A percentile compares a stretch with the other conserved stretches of the same genome.
phyloP scores from a whole-genome alignment of 2,797 vertebrate genomes.

The Acanthiza pusilla region DNA sequence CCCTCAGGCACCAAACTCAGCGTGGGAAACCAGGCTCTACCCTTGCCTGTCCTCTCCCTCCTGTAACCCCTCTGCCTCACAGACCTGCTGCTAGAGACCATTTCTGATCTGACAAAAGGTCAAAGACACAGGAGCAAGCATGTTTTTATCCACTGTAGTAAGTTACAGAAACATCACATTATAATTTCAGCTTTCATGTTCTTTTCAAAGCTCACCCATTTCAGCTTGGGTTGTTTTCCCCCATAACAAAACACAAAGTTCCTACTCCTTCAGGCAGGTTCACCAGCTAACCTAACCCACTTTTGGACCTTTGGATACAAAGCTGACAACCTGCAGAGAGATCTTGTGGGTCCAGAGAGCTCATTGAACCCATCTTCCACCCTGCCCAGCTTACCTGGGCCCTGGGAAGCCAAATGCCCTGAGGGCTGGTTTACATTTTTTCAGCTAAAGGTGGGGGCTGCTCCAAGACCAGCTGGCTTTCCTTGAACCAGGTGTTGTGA shows the following conservation, averaged over 20 bases:
- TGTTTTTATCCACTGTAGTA: accelerated
- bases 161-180: accelerated
- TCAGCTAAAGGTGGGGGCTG: neutral
- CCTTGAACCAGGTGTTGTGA: neutral
- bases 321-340: neutral
- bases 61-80: neutral
- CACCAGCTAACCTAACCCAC: neutral
- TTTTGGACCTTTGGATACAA: too few species aligned
- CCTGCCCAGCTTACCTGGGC: neutral
- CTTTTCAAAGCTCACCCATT: neutral
- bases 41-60: too few species aligned
- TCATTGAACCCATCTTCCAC: accelerated
- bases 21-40: accelerated
- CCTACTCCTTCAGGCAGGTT: neutral
- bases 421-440: neutral
- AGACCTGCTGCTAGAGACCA: neutral
- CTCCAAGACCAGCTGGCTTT: neutral
- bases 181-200: accelerated
- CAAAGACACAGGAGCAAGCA: neutral
- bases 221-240: neutral
- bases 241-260: accelerated
- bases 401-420: accelerated
- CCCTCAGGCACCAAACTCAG: neutral
- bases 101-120: neutral
- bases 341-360: neutral